Evolutionary conservation across 2,113 vertebrate species (phyloP).

Genomic region (Ibidorhyncha struthersii): DNA sequence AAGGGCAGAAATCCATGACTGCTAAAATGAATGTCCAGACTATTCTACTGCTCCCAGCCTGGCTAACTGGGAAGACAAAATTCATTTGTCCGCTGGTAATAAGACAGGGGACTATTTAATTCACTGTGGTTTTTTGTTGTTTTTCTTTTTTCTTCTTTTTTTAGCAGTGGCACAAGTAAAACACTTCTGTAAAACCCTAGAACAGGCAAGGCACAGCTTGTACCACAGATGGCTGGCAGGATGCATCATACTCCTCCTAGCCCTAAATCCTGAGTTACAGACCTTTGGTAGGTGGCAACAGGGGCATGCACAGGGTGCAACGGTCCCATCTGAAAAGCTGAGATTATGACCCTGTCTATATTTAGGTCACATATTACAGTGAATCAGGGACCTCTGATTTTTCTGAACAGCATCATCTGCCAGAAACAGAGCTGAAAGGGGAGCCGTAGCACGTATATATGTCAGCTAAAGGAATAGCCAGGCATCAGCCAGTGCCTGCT

Average conservation of each 20-base stretch:
- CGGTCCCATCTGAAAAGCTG: not conserved
- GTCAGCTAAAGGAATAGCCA: not conserved
- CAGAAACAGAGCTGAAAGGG: not conserved
- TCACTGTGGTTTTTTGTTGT: not conserved
- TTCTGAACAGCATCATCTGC: not conserved
- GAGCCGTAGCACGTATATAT: rapidly evolving
- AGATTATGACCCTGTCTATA: not conserved
- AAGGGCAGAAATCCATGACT: not conserved
- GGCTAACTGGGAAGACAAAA: not conserved
- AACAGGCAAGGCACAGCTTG: not conserved
- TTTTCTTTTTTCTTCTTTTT: not conserved
- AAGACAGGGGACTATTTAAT: not conserved
- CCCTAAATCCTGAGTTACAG: not conserved
- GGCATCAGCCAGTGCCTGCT: not conserved
- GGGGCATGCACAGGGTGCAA: rapidly evolving
- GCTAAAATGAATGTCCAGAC: not conserved
- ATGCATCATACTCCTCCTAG: not conserved
- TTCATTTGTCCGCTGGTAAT: not conserved
- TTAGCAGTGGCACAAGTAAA: not conserved
- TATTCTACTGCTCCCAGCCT: not conserved
- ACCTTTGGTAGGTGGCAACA: not conserved
- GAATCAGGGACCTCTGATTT: not conserved
- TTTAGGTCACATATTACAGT: not conserved
- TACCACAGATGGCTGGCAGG: not conserved
- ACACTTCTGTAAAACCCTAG: not conserved